Conservation (phyloP, 2,113 vertebrate genomes). For the Ariopsis seemanni region DNA sequence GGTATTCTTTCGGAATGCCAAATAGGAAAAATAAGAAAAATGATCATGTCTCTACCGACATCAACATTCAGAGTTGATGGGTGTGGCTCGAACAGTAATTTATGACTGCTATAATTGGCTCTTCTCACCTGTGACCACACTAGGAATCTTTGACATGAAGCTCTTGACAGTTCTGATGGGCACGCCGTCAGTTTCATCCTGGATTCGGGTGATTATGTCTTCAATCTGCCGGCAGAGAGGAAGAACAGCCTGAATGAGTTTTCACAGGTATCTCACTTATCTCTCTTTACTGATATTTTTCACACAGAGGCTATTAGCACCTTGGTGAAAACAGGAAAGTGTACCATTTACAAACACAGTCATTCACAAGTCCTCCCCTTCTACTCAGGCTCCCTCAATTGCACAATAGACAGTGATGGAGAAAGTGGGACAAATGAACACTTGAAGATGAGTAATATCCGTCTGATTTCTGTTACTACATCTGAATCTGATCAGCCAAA, state of each 20-base stretch:
- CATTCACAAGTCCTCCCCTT: neutral
- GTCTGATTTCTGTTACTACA: neutral
- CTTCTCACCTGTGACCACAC: conserved; percentile 88
- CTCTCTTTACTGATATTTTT: neutral
- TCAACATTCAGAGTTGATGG: neutral
- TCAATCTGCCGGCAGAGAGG: conserved; percentile 82
- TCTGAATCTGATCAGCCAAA: neutral
- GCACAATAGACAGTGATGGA: neutral
- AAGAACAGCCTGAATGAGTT: neutral
- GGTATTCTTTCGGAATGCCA: neutral
- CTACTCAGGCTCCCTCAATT: neutral
- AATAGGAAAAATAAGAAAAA: neutral
- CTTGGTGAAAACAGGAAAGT: neutral
- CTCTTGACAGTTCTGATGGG: conserved; percentile 97
- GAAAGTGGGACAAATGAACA: neutral
- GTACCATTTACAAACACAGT: neutral
- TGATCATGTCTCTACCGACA: neutral
- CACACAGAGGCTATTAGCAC: neutral
- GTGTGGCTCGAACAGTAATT: neutral
- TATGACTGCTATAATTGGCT: neutral
- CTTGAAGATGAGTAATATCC: neutral
- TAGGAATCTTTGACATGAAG: conserved; percentile 98
- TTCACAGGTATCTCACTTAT: neutral
- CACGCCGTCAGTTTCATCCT: conserved; percentile 92
- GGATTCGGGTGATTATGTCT: conserved; percentile 89